A percentile compares a stretch with the other conserved stretches of the same genome.
Conservation (phyloP, 2,113 vertebrate genomes). For the Solea solea region DNA sequence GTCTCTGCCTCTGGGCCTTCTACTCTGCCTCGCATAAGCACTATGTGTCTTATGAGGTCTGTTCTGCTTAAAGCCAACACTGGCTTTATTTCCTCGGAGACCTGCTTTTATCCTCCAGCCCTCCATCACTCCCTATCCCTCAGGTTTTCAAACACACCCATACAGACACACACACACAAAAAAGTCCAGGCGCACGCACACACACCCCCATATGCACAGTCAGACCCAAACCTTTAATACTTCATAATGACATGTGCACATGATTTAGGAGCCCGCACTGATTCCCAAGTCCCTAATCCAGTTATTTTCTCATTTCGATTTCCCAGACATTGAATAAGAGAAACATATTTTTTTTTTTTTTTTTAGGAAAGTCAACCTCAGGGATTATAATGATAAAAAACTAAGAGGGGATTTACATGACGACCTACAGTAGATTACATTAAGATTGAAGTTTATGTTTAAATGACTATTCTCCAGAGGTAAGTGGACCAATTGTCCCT, state of each 20-base stretch:
- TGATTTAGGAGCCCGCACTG: conserved; percentile 80
- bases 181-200: conserved; percentile 33
- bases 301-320: conserved; percentile 83
- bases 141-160: conserved; percentile 75
- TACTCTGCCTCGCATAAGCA: conserved; percentile 76
- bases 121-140: conserved; percentile 75
- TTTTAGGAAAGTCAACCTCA: conserved; percentile 75
- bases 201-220: conserved; percentile 53
- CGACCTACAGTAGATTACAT: conserved; percentile 74
- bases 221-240: conserved; percentile 80
- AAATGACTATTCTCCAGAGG: conserved; percentile 67
- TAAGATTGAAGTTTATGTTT: conserved; percentile 75
- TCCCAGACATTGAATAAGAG: conserved; percentile 81
- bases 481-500: conserved; percentile 57
- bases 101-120: conserved; percentile 78
- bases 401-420: conserved; percentile 78
- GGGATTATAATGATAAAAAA: conserved; percentile 76
- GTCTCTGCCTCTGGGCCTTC: conserved; percentile 75
- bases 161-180: conserved; percentile 53
- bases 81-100: conserved; percentile 83
- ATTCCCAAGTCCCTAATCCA: conserved; percentile 83
- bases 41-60: conserved; percentile 80
- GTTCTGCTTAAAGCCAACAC: conserved; percentile 82
- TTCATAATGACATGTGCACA: conserved; percentile 82
- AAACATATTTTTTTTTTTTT: conserved; percentile 77